Evolutionary conservation across 2,113 vertebrate species (phyloP).

Genomic region (Periophthalmodon schlosseri): DNA sequence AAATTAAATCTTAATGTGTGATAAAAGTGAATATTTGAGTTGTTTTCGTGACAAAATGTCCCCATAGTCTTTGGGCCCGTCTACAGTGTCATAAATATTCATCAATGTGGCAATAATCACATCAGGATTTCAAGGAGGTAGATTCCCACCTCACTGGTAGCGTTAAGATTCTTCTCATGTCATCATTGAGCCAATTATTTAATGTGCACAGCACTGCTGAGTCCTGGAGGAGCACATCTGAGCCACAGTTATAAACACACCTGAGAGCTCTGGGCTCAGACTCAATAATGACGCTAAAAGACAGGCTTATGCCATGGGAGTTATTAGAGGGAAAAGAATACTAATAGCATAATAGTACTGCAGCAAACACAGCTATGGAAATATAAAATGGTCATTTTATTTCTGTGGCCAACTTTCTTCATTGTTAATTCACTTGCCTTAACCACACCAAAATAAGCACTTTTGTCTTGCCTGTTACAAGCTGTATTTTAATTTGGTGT

Average conservation of each 20-base stretch:
- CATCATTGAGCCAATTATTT: slow-evolving; percentile 10
- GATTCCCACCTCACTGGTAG: slow-evolving; percentile 1
- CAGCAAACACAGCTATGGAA: not conserved
- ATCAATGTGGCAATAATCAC: slow-evolving; percentile 6
- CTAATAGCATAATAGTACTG: slow-evolving; percentile 16
- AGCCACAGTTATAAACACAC: slow-evolving; percentile 5
- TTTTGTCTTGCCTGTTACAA: not conserved
- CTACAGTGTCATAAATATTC: not conserved
- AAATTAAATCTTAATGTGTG: not conserved
- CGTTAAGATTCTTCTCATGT: not conserved
- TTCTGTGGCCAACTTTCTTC: not conserved
- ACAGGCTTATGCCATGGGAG: slow-evolving; percentile 22
- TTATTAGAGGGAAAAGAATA: slow-evolving; percentile 32
- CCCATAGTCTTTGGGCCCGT: not conserved
- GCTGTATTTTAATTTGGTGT: not conserved
- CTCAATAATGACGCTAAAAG: slow-evolving; percentile 38
- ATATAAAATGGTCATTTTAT: not conserved
- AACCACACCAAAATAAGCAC: slow-evolving; percentile 5
- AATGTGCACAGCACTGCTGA: not conserved
- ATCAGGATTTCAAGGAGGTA: slow-evolving; percentile 20
- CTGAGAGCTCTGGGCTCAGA: slow-evolving; percentile 8
- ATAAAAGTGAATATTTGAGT: not conserved
- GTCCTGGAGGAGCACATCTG: slow-evolving; percentile 52
- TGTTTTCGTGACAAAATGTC: not conserved
- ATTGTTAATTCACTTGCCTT: slow-evolving; percentile 5